These are phyloP conservation scores for Tetropium fuscum DNA, from an alignment of 2,888 invertebrate species.

Conservation along the genomic window DNA sequence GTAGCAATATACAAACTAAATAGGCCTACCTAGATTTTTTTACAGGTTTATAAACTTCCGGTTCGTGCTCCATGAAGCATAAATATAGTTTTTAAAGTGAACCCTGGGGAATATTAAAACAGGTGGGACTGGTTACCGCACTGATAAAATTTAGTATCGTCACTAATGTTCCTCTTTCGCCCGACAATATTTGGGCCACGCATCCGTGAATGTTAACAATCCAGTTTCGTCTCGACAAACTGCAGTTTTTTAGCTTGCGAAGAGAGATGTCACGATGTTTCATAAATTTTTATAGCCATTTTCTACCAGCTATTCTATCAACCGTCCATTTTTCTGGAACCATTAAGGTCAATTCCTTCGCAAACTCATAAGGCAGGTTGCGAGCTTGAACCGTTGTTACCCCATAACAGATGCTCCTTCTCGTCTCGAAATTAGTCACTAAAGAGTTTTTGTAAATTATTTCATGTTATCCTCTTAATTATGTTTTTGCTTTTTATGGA, in stretches of 20 bases:
- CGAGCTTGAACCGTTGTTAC: conserved; percentile 27
- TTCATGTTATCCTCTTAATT: not conserved
- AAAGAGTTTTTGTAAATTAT: conserved; percentile 81
- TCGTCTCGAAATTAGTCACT: conserved; percentile 97
- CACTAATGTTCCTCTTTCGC: not conserved
- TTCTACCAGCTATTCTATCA: conserved; percentile 1
- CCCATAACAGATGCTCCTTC: conserved; percentile 96
- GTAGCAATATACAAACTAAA: no score
- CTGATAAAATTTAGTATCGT: not conserved
- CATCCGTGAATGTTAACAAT: not conserved
- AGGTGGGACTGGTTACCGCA: not conserved
- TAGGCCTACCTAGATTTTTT: no score
- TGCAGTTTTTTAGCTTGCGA: not conserved
- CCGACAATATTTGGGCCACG: not conserved
- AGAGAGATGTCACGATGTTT: not conserved
- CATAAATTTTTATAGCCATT: not conserved
- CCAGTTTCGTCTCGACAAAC: not conserved
- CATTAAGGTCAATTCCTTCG: not conserved
- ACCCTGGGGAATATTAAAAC: not conserved
- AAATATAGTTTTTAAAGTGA: not conserved
- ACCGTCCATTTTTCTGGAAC: not conserved
- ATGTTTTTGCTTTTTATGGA: no score
- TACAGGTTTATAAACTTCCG: no score
- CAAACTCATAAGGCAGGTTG: not conserved
- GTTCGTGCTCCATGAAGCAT: not conserved